Evolutionary conservation across 2,797 vertebrate species (phyloP).

Genomic region (Octomys mimax): DNA sequence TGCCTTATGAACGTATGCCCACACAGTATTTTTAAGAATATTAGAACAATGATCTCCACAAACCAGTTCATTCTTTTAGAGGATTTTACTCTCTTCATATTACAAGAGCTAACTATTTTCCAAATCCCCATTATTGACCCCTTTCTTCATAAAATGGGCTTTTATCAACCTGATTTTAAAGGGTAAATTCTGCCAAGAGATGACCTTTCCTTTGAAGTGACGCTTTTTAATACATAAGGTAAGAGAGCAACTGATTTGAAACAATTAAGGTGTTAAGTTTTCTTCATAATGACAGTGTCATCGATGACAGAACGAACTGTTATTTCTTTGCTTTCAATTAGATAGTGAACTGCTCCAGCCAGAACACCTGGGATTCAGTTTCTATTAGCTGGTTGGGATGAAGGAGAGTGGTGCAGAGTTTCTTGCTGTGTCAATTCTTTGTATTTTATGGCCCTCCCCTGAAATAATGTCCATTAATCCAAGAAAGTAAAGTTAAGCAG

Average conservation of each 20-base stretch:
- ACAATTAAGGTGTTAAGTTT: conserved; percentile 70
- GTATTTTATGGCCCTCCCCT: conserved; percentile 24
- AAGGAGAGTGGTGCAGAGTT: background rate
- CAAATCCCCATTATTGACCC: conserved; percentile 62
- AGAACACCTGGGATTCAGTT: conserved; percentile 39
- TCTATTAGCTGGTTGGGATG: background rate
- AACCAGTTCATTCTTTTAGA: background rate
- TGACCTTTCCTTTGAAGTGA: conserved; percentile 68
- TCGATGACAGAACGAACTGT: conserved; percentile 57
- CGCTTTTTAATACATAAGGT: conserved; percentile 70
- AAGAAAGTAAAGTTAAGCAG: conserved; percentile 2
- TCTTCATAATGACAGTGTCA: conserved; percentile 56
- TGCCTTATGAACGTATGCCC: background rate
- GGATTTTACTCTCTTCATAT: conserved; percentile 17
- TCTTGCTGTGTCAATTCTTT: conserved; percentile 46
- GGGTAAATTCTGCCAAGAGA: conserved; percentile 63
- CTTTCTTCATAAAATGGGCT: conserved; percentile 56
- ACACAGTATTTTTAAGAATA: conserved; percentile 47
- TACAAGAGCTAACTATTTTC: conserved; percentile 61
- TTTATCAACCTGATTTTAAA: conserved; percentile 70
- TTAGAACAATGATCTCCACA: background rate
- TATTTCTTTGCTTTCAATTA: conserved; percentile 72
- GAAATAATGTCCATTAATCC: conserved; percentile 42
- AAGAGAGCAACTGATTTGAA: conserved; percentile 60
- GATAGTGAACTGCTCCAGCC: background rate